Base-by-base conservation (phyloP, 2,113 vertebrate genomes). In the Miniopterus natalensis region DNA sequence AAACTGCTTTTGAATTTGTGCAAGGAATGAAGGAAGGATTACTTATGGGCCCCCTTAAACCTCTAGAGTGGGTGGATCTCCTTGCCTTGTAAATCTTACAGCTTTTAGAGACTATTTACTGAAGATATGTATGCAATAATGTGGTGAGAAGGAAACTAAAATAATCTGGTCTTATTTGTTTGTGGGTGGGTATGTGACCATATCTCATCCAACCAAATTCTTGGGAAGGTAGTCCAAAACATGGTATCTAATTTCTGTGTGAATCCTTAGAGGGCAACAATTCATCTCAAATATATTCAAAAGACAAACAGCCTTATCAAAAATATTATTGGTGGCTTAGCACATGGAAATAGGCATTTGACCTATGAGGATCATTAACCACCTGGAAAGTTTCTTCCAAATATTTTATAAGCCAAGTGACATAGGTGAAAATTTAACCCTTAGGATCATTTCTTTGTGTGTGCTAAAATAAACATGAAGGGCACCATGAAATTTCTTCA, bases 161-260 rank as follows among this genome's bases (percentile, higher is more conserved):
- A 63, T 25, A 63, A 74, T 6, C 49, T 74, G n/a, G n/a, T 78
- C 45, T 86, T 78, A 84, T 5, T 79, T 75, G 53, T 74, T 89
- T 15, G 1, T 68, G 45, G 85, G 42, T 78, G 18, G 8, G 31
- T 70, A 78, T 3, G 1, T 88, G 63, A 75, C 55, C 65, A 87
- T 40, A 78, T 36, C n/a, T 23, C 59, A 75, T 21, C 15, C 7
- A 18, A 95, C 25, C 31, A 53, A 95, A 73, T 77, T 80, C 49
- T 90, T 71, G 40, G 80, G 74, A 94, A 85, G n/a, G 47, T 1
- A 59, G 49, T 96, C 31, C 13, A 81, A 92, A 95, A 66, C 13
- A 79, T 42, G 18, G 4, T 49, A 95, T 65, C 61, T 23, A 63
- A 74, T 70, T 74, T 92, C 70, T 90, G 21, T 51, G 47, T 71